phyloP scores from a whole-genome alignment of 2,888 invertebrate genomes.

The Exocentrus adspersus region DNA sequence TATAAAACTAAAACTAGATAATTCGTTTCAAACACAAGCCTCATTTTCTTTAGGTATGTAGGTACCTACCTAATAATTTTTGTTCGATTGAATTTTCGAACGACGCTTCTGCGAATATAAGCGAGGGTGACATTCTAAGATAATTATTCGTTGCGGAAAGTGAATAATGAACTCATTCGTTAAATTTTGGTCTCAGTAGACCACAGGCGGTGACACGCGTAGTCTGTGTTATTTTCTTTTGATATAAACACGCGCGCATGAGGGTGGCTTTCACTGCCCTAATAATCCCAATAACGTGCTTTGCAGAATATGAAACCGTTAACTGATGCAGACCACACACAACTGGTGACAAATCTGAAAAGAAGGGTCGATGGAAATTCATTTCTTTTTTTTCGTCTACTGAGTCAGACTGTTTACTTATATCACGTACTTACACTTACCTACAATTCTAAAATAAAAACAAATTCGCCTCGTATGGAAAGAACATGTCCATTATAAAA shows the following conservation, averaged over 20 bases:
- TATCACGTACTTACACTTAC: too few species aligned
- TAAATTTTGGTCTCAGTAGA: constrained; percentile 51
- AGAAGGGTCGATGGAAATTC: constrained; percentile 6
- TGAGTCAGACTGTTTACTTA: too few species aligned
- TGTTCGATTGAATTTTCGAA: too few species aligned
- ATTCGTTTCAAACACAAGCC: too few species aligned
- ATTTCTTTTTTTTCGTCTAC: too few species aligned
- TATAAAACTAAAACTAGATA: too few species aligned
- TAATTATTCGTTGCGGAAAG: constrained; percentile 24
- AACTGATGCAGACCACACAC: constrained; percentile 23
- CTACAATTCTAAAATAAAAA: too few species aligned
- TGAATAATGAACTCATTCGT: constrained; percentile 48
- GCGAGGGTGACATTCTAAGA: constrained; percentile 23
- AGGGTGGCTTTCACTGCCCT: constrained; percentile 49
- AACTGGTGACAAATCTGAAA: constrained; percentile 15
- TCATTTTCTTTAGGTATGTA: too few species aligned
- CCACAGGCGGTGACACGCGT: constrained; percentile 53
- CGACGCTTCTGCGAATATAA: too few species aligned
- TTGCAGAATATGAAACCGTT: constrained; percentile 26
- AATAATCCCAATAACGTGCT: constrained; percentile 48
- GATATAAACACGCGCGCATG: constrained; percentile 45
- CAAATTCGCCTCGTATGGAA: too few species aligned
- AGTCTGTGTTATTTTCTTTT: constrained; percentile 51
- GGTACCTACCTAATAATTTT: too few species aligned
- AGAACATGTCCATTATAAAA: too few species aligned